These are phyloP conservation scores for Cotesia congregata DNA, from an alignment of 2,888 invertebrate genomes.

Conservation along the genomic window DNA sequence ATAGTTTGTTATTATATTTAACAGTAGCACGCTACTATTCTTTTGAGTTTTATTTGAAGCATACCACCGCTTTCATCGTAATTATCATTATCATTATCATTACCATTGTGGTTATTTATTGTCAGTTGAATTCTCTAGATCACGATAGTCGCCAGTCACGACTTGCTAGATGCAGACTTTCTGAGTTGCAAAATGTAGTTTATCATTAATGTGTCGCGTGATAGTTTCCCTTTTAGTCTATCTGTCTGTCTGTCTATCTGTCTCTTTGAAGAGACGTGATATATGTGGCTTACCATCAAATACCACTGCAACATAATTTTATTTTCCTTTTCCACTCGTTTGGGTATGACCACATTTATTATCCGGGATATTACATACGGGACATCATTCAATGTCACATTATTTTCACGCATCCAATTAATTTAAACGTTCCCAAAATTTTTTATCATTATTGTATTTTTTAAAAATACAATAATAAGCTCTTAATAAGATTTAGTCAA, in stretches of 20 bases:
- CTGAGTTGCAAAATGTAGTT: conserved; percentile 34
- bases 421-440: neutral
- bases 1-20: neutral
- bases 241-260: conserved; percentile 23
- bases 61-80: neutral
- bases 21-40: neutral
- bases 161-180: conserved; percentile 14
- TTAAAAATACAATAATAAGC: no score
- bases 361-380: conserved; percentile 13
- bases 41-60: neutral
- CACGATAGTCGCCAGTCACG: conserved; percentile 12
- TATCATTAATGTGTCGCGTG: conserved; percentile 39
- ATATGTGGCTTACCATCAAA: neutral
- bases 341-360: conserved; percentile 19
- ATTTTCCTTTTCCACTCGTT: conserved; percentile 14
- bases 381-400: neutral
- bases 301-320: conserved; percentile 35
- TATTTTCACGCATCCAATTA: neutral
- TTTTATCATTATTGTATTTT: no score
- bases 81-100: neutral
- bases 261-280: neutral
- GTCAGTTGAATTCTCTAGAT: neutral
- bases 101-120: neutral
- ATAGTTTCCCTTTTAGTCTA: conserved; percentile 13
- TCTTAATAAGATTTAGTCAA: no score